A percentile compares a stretch with the other conserved stretches of the same genome.
Conservation (phyloP, 1,140 invertebrate genomes). For the Homarus americanus region DNA sequence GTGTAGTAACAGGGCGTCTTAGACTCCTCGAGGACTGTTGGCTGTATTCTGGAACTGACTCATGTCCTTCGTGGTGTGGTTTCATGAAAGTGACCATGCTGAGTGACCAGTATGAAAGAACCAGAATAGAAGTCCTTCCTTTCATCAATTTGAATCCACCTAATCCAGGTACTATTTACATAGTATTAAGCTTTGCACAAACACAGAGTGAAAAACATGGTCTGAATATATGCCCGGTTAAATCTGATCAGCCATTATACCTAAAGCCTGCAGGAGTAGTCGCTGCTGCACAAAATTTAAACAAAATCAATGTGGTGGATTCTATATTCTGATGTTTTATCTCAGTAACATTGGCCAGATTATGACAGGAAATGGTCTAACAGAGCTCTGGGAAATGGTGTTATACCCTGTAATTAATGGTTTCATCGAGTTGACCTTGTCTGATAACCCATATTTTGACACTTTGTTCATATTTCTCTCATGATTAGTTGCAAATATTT, state of each 20-base stretch:
- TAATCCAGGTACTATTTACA: constrained; percentile 37
- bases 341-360: constrained; percentile 16
- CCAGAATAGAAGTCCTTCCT: not conserved
- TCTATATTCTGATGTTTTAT: constrained; percentile 12
- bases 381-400: constrained; percentile 31
- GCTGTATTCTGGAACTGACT: not conserved
- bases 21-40: not conserved
- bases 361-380: constrained; percentile 27
- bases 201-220: constrained; percentile 21
- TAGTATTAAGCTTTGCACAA: constrained; percentile 34
- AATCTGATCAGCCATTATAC: constrained; percentile 35
- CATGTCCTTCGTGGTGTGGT: constrained; percentile 10
- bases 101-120: not conserved
- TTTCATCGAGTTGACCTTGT: too few relatives aligned
- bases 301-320: constrained; percentile 27
- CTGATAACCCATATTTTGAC: too few relatives aligned
- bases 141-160: constrained; percentile 34
- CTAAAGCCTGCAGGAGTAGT: constrained; percentile 22
- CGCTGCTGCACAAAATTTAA: constrained; percentile 7
- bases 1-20: not conserved
- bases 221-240: constrained; percentile 13
- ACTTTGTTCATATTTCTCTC: too few relatives aligned
- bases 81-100: not conserved
- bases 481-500: too few relatives aligned
- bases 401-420: too few relatives aligned